phyloP scores from a whole-genome alignment of 2,888 invertebrate genomes.

The Theretra japonica region DNA sequence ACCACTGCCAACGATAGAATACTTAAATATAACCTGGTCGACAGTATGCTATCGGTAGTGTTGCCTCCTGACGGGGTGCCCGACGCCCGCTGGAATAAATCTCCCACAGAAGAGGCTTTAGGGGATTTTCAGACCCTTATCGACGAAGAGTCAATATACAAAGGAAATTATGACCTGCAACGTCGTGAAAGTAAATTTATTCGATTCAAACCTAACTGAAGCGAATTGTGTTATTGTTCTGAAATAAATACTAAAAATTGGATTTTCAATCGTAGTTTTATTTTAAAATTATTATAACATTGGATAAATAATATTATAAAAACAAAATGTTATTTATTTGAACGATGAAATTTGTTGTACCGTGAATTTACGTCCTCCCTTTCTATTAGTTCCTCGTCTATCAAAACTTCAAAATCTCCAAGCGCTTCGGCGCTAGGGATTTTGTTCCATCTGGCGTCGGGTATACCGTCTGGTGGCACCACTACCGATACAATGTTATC shows the following conservation, averaged over 20 bases:
- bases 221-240: conserved; percentile 29
- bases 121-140: conserved; percentile 90
- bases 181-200: conserved; percentile 43
- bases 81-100: conserved; percentile 94
- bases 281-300: background rate
- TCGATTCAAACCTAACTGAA: conserved; percentile 34
- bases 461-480: conserved; percentile 93
- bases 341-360: conserved; percentile 58
- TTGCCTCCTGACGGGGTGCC: conserved; percentile 94
- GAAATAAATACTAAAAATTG: conserved; percentile 1
- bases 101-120: conserved; percentile 88
- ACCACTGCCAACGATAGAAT: conserved; percentile 97
- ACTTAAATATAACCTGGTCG: conserved; percentile 95
- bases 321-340: conserved; percentile 12
- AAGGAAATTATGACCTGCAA: conserved; percentile 72
- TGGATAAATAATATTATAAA: conserved; percentile 23
- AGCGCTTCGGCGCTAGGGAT: conserved; percentile 89
- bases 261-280: conserved; percentile 4
- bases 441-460: conserved; percentile 96
- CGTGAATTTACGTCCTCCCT: conserved; percentile 84
- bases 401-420: conserved; percentile 93
- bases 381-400: conserved; percentile 92
- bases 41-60: conserved; percentile 95
- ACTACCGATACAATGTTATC: conserved; percentile 97
- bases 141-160: conserved; percentile 90